Conservation (phyloP, 92 coral and sea anemone genomes). For the Metridium senile region DNA sequence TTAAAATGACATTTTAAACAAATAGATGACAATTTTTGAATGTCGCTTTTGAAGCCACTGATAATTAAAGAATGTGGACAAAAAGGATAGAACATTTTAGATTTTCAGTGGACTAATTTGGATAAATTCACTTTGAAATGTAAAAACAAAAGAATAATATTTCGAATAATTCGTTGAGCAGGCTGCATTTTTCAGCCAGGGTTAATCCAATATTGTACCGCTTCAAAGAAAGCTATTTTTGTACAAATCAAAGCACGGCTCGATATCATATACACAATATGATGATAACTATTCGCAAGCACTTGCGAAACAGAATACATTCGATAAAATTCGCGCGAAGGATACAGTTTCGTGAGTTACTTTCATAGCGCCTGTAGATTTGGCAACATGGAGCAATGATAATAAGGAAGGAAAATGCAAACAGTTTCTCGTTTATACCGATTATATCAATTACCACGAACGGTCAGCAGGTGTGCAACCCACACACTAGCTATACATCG, state of each 20-base stretch:
- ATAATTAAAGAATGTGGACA: no score
- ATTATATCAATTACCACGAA: slow-evolving; percentile 13
- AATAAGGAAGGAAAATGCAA: neutral
- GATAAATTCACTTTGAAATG: no score
- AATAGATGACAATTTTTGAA: no score
- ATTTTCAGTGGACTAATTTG: no score
- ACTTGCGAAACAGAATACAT: neutral
- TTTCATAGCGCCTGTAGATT: neutral
- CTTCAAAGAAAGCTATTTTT: neutral
- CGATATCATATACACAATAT: neutral
- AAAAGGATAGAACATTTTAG: no score
- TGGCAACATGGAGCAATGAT: neutral
- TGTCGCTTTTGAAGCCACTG: no score
- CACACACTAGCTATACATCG: neutral
- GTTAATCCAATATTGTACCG: neutral
- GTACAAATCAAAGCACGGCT: neutral
- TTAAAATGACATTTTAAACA: no score
- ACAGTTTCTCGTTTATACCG: neutral
- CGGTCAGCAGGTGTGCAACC: neutral
- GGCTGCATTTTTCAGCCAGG: no score
- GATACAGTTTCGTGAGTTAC: neutral
- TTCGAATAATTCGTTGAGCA: no score
- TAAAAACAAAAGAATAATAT: no score
- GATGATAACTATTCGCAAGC: neutral
- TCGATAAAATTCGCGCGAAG: neutral